phyloP scores from a whole-genome alignment of 1,140 invertebrate genomes.

The Chymomyza costata region DNA sequence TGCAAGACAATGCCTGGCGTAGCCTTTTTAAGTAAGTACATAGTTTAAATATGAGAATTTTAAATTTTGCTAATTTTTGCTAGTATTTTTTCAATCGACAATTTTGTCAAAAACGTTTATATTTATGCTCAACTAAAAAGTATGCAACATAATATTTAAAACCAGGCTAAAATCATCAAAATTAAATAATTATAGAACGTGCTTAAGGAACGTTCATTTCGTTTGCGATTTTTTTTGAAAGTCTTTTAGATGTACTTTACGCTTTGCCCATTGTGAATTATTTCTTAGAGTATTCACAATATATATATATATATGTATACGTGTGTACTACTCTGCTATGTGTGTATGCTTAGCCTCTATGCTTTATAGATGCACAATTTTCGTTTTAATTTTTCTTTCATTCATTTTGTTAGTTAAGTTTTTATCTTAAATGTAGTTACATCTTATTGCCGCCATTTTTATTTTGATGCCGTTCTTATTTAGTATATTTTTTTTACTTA shows the following conservation, averaged over 20 bases:
- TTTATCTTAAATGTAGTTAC: conserved; percentile 52
- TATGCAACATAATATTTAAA: conserved; percentile 48
- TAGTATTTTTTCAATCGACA: conserved; percentile 39
- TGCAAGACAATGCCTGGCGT: too few relatives aligned
- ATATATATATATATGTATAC: conserved; percentile 9
- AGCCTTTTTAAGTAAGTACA: too few relatives aligned
- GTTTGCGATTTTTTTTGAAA: conserved; percentile 39
- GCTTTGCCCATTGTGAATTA: conserved; percentile 34
- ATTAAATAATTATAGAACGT: conserved; percentile 30
- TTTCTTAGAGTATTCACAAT: conserved; percentile 11
- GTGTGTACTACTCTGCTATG: too few relatives aligned
- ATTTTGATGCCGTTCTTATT: conserved; percentile 61
- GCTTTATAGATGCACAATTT: conserved; percentile 33
- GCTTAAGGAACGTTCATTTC: conserved; percentile 27
- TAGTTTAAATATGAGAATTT: conserved; percentile 53
- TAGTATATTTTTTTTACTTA: conserved; percentile 38
- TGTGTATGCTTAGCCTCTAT: too few relatives aligned
- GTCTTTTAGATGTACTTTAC: conserved; percentile 50
- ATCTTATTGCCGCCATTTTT: conserved; percentile 66
- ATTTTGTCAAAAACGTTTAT: conserved; percentile 48
- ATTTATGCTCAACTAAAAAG: too few relatives aligned
- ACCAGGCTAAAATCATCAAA: conserved; percentile 18
- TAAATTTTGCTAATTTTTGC: conserved; percentile 73
- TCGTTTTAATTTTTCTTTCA: conserved; percentile 5
- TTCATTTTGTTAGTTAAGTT: conserved; percentile 30